Base-by-base conservation (phyloP, 2,797 vertebrate species). In the Paratrypauchen microcephalus region DNA sequence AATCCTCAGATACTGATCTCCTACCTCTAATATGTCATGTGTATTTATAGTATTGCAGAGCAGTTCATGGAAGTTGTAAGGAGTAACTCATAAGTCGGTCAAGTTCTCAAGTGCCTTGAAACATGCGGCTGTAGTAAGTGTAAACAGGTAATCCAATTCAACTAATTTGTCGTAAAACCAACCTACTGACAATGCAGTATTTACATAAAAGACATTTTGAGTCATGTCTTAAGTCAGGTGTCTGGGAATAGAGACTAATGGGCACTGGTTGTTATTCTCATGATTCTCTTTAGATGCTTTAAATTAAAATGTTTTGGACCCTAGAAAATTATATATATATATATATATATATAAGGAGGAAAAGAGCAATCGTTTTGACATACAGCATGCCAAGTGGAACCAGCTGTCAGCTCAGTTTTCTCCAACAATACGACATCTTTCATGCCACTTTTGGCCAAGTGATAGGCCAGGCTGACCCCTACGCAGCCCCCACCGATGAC, bases 381-480 rank as follows among this genome's bases (percentile, higher is more conserved):
- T 96, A 99, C 98, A 87, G 98, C 97, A 1, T 99, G 98, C 97
- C 97, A 99, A 21, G 98, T 99, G 77, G 97, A 99, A 70, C 97
- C 98, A 60, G 97, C 96, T 0, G 97, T 99, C 83, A 99, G 95
- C 82, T 99, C 97, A 0, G 96, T 94, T 86, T 98, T 99, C 92
- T 99, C 97, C 81, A 99, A 90, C 47, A 99, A 93, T 68, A 99
- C 93, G 80, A 99, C 96, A 32, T 98, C 95, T 79, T 95, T 97
- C 95, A 96, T 92, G 61, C 97, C 98, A 4, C 90, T 92, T 88
- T 98, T 99, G 87, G 96, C 95, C 87, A 99, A 91, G 83, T 99
- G 98, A 80, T 98, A 99, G 21, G 96, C 96, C 88, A 99, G 56
- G 75, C 98, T 98, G 84, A 94, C 94, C 45, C 98, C 97, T 30